Percentiles rank a stretch among this genome's conserved stretches.
Evolutionary conservation across 1,140 invertebrate genomes (phyloP).

Genomic region (Gryon sp.): DNA sequence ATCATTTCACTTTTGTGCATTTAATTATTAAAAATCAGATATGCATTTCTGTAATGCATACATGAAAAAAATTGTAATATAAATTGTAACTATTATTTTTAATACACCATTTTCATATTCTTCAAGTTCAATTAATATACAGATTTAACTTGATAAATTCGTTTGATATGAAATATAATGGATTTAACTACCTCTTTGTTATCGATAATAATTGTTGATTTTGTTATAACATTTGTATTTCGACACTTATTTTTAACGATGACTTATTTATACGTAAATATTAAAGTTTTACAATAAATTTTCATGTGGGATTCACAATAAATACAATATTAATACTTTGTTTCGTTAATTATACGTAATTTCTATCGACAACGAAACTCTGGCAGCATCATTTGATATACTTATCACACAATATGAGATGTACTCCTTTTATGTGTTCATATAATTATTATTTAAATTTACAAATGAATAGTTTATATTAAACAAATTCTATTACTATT

Average conservation of each 20-base stretch:
- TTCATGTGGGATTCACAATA: conserved; percentile 38
- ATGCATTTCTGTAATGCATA: too few species aligned
- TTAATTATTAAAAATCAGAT: conserved; percentile 4
- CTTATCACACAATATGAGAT: too few species aligned
- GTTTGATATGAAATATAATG: conserved; percentile 10
- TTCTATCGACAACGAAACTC: conserved; percentile 25
- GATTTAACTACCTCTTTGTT: neutral
- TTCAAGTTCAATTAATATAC: too few species aligned
- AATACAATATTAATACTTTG: conserved; percentile 52
- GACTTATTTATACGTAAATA: conserved; percentile 14
- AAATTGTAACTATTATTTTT: too few species aligned
- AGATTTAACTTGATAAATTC: conserved; percentile 24
- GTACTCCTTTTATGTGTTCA: too few species aligned
- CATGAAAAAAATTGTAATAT: too few species aligned
- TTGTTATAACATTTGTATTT: neutral
- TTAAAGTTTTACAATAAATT: conserved; percentile 8
- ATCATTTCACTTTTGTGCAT: conserved; percentile 20
- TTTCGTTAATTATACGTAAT: conserved; percentile 37
- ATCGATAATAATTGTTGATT: too few species aligned
- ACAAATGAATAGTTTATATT: too few species aligned
- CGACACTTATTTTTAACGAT: conserved; percentile 12
- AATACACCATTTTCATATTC: too few species aligned
- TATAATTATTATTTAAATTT: too few species aligned
- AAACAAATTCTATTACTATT: too few species aligned
- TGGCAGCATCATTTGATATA: conserved; percentile 37